phyloP scores from a whole-genome alignment of 2,888 invertebrate species.

The Ochropleura plecta region DNA sequence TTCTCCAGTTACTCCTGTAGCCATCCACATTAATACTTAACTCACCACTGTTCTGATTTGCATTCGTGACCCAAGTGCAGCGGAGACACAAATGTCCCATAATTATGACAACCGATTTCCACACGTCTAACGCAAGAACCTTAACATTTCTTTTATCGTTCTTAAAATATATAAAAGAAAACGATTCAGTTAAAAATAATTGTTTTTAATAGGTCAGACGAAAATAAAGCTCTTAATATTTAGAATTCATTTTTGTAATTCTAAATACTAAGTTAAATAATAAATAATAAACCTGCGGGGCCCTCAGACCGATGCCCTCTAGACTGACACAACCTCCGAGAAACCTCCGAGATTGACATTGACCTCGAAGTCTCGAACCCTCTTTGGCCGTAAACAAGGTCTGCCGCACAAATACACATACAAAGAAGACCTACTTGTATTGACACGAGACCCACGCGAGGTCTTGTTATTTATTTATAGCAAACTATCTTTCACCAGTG shows the following conservation, averaged over 20 bases:
- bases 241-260: no score
- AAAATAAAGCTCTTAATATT: not conserved
- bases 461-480: not conserved
- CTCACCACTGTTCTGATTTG: no score
- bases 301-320: not conserved
- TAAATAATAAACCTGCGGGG: not conserved
- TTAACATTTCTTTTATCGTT: no score
- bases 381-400: conserved; percentile 14
- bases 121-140: no score
- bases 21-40: no score
- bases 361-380: conserved; percentile 19
- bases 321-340: not conserved
- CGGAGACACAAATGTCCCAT: not conserved
- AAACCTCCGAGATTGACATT: conserved; percentile 21
- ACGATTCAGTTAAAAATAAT: no score
- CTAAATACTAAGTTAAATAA: not conserved
- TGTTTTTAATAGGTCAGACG: no score
- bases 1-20: no score
- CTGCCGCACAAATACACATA: not conserved
- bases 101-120: not conserved
- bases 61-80: not conserved
- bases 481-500: not conserved
- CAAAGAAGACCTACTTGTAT: not conserved
- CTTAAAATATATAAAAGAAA: no score
- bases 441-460: not conserved